Conservation (phyloP, 2,888 invertebrate species). For the Schizaphis graminum region DNA sequence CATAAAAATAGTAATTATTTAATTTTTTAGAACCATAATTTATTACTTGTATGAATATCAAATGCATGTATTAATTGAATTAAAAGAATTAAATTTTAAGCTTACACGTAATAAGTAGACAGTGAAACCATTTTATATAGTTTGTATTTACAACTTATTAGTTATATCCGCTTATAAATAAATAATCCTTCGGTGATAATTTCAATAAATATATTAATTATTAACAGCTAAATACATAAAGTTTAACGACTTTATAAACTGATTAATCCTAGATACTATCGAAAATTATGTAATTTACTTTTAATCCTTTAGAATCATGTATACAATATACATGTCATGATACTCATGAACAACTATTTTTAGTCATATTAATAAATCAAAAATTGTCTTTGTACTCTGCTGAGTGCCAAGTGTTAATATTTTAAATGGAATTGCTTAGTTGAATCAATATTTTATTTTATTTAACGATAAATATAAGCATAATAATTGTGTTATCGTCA, state of each 20-base stretch:
- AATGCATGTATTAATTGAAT: neutral
- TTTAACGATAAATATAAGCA: neutral
- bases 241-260: conserved; percentile 17
- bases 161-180: neutral
- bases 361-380: neutral
- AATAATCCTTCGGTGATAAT: neutral
- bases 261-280: neutral
- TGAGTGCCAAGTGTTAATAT: neutral
- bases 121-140: neutral
- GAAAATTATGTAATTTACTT: conserved; percentile 32
- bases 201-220: conserved; percentile 11
- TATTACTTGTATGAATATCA: neutral
- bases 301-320: neutral
- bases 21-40: neutral
- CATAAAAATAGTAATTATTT: neutral
- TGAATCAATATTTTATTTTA: neutral
- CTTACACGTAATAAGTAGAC: neutral
- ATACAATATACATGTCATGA: neutral
- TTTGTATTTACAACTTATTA: neutral
- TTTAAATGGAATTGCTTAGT: neutral
- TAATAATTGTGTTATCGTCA: neutral
- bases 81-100: neutral
- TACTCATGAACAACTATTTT: neutral
- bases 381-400: neutral
- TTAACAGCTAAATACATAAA: conserved; percentile 13